These are phyloP conservation scores for Stramonita haemastoma DNA, from an alignment of 2,888 invertebrate species.

Conservation along the genomic window DNA sequence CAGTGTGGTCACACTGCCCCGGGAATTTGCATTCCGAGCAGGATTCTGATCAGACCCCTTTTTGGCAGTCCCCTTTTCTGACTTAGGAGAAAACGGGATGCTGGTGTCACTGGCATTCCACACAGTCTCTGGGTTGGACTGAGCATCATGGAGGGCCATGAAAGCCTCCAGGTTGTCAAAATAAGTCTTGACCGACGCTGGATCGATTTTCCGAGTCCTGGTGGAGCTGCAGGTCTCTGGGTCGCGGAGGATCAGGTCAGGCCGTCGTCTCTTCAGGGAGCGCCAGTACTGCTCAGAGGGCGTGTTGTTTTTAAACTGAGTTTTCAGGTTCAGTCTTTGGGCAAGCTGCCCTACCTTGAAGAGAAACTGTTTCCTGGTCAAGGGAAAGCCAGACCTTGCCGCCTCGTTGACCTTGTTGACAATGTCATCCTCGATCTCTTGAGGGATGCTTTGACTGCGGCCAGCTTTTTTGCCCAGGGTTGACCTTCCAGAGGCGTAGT, in stretches of 20 bases:
- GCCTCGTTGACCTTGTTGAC: neutral
- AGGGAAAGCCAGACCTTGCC: neutral
- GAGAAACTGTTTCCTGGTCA: constrained; percentile 12
- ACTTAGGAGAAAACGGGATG: neutral
- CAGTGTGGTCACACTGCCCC: neutral
- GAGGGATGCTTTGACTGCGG: neutral
- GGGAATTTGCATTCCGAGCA: neutral
- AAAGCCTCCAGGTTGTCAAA: neutral
- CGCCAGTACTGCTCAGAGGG: neutral
- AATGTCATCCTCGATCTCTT: neutral
- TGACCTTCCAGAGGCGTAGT: neutral
- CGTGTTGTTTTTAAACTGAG: neutral
- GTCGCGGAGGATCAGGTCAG: neutral
- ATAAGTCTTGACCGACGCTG: neutral
- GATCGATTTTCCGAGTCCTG: neutral
- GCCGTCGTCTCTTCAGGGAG: neutral
- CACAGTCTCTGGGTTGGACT: neutral
- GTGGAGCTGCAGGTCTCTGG: neutral
- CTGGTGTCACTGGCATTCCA: neutral
- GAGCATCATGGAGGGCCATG: neutral
- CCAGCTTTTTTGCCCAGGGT: neutral
- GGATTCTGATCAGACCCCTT: neutral
- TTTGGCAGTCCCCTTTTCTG: neutral
- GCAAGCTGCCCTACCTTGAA: neutral
- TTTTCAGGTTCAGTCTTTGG: neutral